These are phyloP conservation scores for Psittacus erithacus DNA, from an alignment of 2,113 vertebrate species.

Conservation along the genomic window DNA sequence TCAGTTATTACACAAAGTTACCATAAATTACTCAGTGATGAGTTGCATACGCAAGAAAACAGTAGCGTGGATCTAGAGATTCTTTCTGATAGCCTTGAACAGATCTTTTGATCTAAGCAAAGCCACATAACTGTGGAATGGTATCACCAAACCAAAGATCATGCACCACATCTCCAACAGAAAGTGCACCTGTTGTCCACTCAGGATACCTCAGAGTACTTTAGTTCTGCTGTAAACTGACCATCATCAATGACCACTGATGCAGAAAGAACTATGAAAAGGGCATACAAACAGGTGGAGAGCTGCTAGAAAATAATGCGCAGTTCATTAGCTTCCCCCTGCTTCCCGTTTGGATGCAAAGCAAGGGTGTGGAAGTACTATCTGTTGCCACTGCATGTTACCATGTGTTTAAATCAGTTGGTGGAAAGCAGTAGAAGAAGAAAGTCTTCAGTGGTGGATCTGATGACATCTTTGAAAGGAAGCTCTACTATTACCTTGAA, in stretches of 20 bases:
- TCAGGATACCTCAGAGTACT: not conserved
- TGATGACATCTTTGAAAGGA: not conserved
- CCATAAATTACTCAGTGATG: not conserved
- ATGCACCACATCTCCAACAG: fast-evolving
- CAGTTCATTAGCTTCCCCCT: not conserved
- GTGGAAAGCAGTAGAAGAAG: not conserved
- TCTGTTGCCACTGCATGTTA: not conserved
- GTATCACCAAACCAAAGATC: not conserved
- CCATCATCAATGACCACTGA: not conserved
- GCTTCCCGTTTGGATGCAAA: not conserved
- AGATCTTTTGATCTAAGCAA: not conserved
- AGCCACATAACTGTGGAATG: fast-evolving
- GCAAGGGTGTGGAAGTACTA: not conserved
- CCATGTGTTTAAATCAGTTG: fast-evolving
- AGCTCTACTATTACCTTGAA: not conserved
- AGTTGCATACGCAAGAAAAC: not conserved
- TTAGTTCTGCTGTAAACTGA: not conserved
- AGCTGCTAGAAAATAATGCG: not conserved
- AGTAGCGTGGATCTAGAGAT: not conserved
- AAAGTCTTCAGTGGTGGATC: not conserved
- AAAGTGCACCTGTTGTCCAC: fast-evolving
- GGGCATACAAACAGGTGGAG: not conserved
- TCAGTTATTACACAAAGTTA: not conserved
- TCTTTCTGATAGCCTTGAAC: not conserved
- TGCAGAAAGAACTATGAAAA: not conserved